Evolutionary conservation across 2,888 invertebrate species (phyloP), one percentile per base, ranked within the genome.

Genomic region (Bedellia somnulentella): DNA sequence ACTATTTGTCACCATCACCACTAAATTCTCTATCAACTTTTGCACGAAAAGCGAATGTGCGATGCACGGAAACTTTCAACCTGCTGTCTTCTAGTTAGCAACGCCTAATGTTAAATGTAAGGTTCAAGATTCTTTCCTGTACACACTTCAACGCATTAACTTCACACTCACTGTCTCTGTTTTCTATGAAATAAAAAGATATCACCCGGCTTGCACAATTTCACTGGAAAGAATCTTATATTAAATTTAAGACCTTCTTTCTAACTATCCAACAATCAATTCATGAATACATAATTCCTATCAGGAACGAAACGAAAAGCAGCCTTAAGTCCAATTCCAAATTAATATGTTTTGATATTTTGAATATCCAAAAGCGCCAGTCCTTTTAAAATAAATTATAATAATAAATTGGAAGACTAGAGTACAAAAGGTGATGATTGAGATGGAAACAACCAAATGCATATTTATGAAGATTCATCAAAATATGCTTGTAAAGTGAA

Each of bases 21-120:
- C 68, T 56, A 47, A 66, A 57, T 21, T 28, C 49, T 63, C 52
- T 68, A 51, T 58, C 52, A 60, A 62, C 58, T 68, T 55, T 60
- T 75, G 73, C 73, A 75, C 73, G 73, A 71, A 61, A 67, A 64
- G 71, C 73, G 73, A 75, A 75, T 73, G 71, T 70, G 73, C 73
- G 55, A 62, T 73, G 73, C 75, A 75, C 75, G 75, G 59, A 61
- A 57, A 63, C 67, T 68, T 73, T 71, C 64, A 68, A 71, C 67
- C 71, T 67, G 73, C 73, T 70, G 52, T 70, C 68, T 71, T 66
- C 57, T 73, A 73, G 73, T 66, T 75, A 73, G 73, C 56, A 60
- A 63, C 52, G 73, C 73, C 71, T 73, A 56, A 55, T 70, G 61
- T 71, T 70, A 67, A 57, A 55, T 28, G 62, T 71, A 73, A 71